Evolutionary conservation across 2,888 invertebrate genomes (phyloP).

Genomic region (Trachelus iudaicus): DNA sequence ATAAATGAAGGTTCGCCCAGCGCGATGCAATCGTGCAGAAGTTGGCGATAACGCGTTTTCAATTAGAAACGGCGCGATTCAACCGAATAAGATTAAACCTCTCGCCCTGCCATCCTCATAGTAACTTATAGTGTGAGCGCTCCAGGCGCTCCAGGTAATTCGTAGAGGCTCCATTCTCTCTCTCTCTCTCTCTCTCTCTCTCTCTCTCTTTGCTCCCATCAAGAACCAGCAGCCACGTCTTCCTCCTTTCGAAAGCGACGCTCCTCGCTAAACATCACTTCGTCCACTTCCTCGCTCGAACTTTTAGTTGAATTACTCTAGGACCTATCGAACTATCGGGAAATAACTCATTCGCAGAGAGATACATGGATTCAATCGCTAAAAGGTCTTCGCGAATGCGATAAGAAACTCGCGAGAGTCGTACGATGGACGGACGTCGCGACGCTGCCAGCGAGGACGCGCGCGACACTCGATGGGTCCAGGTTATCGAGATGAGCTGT

Average conservation of each 20-base stretch:
- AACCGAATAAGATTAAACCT: slow-evolving; percentile 2
- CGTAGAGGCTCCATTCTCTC: no score
- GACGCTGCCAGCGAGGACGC: background rate
- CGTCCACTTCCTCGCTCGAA: slow-evolving; percentile 37
- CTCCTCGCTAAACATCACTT: background rate
- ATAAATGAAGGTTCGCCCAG: slow-evolving; percentile 10
- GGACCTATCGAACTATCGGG: slow-evolving; percentile 39
- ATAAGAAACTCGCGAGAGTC: background rate
- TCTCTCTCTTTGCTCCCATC: no score
- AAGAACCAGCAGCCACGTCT: background rate
- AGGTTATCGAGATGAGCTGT: no score
- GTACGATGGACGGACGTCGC: no score
- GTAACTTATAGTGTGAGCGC: no score
- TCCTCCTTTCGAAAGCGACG: background rate
- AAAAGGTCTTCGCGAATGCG: slow-evolving; percentile 45
- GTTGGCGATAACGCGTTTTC: slow-evolving; percentile 62
- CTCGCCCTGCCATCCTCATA: no score
- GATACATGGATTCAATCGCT: slow-evolving; percentile 60
- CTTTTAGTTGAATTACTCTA: slow-evolving; percentile 51
- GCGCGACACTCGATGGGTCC: no score
- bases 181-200: no score
- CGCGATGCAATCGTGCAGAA: slow-evolving; percentile 61
- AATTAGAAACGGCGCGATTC: slow-evolving; percentile 52
- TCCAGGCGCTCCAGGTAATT: no score
- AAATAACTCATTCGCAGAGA: slow-evolving; percentile 51